Evolutionary conservation across 2,113 vertebrate species (phyloP), one percentile per base, ranked within the genome.

Genomic region (Saguinus midas): DNA sequence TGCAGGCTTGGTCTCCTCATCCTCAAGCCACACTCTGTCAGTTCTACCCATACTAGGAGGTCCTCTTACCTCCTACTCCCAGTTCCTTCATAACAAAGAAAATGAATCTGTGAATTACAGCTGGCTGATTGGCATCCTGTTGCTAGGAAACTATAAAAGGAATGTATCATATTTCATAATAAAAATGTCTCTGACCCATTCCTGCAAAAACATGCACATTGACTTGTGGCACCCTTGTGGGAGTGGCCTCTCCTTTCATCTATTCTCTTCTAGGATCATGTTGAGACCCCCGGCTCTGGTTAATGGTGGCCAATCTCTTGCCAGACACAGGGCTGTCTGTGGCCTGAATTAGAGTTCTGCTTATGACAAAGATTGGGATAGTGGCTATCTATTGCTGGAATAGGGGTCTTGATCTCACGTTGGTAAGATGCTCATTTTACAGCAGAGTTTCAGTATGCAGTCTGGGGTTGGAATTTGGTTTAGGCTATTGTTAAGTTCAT

Each of bases 141-240:
- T 96, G 95, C 96, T 97, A 97, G 96, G 97, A 96, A 94, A 97
- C 95, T 68, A 11, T 52, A 57, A 91, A 91, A 93, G 58, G 79
- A 80, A 80, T 76, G 55, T 52, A 96, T 93, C 21, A 2, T 87
- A 85, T 94, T 97, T 96, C 90, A 92, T 86, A 82, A 97, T 83
- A 93, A 94, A 93, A 89, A 85, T 87, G 55, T 45, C 45, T 95
- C 76, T 61, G 90, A 85, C 64, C 81, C 58, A 68, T 72, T 37
- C 50, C 58, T 78, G 27, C 37, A 89, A 80, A 73, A 96, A 76
- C 9, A 43, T 29, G 27, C 12, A 52, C 17, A 3, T 21, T 66
- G 73, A 55, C n/a, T 37, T 66, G 72, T 50, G 83, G 70, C 25
- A 87, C 8, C 8, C 2, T 0, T 29, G 50, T 55, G 57, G 57